Percentiles rank a stretch among this genome's conserved stretches.
phyloP scores from a whole-genome alignment of 2,113 vertebrate species.

The Acanthisitta chloris region DNA sequence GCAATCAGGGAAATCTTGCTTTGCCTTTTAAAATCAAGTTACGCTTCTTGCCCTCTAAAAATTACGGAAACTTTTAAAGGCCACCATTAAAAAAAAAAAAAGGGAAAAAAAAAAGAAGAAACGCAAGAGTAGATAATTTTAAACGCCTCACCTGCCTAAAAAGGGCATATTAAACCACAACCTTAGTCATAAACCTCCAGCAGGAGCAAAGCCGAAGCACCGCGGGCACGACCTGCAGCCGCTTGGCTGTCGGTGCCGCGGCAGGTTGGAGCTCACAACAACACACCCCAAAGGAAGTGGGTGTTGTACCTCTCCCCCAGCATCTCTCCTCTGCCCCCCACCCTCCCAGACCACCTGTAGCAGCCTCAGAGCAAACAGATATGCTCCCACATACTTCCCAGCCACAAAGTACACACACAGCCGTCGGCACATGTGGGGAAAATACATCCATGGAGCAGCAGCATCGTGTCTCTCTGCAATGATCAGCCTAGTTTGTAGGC shows the following conservation, averaged over 20 bases:
- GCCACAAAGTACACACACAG: slow-evolving; percentile 56
- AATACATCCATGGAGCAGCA: background rate
- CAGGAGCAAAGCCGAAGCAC: slow-evolving; percentile 41
- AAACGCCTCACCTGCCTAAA: slow-evolving; percentile 62
- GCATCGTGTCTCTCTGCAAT: background rate
- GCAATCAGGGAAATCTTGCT: background rate
- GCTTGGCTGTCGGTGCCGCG: slow-evolving; percentile 25
- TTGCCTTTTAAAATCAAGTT: background rate
- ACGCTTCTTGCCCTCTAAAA: background rate
- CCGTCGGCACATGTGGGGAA: background rate
- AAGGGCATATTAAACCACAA: slow-evolving; percentile 72
- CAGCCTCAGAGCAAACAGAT: slow-evolving; percentile 84
- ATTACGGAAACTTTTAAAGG: slow-evolving; percentile 14
- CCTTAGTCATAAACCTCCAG: slow-evolving; percentile 73
- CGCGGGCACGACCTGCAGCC: slow-evolving; percentile 56
- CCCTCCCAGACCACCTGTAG: slow-evolving; percentile 83
- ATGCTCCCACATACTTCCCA: slow-evolving; percentile 74
- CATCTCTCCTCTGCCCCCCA: slow-evolving; percentile 65
- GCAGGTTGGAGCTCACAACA: slow-evolving; percentile 57
- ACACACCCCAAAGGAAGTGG: slow-evolving; percentile 82
- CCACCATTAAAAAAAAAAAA: background rate
- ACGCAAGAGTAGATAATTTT: slow-evolving; percentile 43
- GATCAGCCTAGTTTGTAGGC: background rate
- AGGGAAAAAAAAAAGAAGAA: background rate
- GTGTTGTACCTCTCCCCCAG: slow-evolving; percentile 68